Base-by-base conservation (phyloP, 2,888 invertebrate species). In the Mythimna ferrago region DNA sequence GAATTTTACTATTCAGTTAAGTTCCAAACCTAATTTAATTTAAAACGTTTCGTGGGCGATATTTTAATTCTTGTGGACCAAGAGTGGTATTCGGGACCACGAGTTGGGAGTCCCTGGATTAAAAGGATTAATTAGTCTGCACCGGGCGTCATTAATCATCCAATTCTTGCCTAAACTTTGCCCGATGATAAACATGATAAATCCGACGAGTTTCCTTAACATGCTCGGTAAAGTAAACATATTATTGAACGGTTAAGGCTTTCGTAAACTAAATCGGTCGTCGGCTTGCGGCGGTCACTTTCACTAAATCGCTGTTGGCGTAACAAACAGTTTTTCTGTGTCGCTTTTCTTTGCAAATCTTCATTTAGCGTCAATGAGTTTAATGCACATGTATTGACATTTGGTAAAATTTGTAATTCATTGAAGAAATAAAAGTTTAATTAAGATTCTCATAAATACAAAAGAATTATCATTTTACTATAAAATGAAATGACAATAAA, bases 261-360 rank as follows among this genome's bases (percentile, higher is more conserved):
- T 89, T 91, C 88, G 89, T 87, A 81, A 89, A 91, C 86, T 88
- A 89, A 91, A 86, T 89, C 88, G 85, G 86, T 84, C 85, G 83
- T 70, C 82, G 85, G 71, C 74, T 73, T 60, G 82, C 81, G 63
- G 70, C 84, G 81, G 82, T 83, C 88, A 93, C 93, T 93, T 94
- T 94, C 93, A 93, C 93, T 92, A 86, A 86, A 89, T 88, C 87
- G 89, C 86, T 88, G 90, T 86, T 90, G 87, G 91, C 91, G 91
- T 91, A 92, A 92, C 90, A 91, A 91, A 90, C 84, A 89, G 88
- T 90, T 92, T 92, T 93, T 90, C 88, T 92, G 89, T 89, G 89
- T 88, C 87, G 87, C 82, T 92, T 91, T 92, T 90, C 90, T 90
- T 91, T 90, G 89, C 88, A 67, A 91, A 90, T 92, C 84, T 84